Percentiles rank a stretch among this genome's conserved stretches.
Evolutionary conservation across 2,797 vertebrate genomes (phyloP).

Genomic region (Fistularia tabacaria): DNA sequence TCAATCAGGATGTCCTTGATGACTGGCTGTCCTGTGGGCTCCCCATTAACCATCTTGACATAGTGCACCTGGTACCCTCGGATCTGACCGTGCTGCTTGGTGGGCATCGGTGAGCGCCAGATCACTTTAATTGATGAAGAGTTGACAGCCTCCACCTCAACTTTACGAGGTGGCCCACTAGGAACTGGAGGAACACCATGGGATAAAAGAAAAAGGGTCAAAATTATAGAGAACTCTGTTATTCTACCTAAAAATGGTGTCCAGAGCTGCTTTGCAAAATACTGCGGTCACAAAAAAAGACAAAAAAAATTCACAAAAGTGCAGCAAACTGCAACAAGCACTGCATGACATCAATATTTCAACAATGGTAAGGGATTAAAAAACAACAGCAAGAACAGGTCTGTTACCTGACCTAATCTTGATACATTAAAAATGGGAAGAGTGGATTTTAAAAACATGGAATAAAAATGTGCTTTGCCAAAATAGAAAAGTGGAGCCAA

Average conservation of each 20-base stretch:
- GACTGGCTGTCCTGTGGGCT: slow-evolving; percentile 93
- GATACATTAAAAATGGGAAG: slow-evolving; percentile 94
- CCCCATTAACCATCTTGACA: slow-evolving; percentile 96
- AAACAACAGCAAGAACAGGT: slow-evolving; percentile 87
- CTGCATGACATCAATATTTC: slow-evolving; percentile 82
- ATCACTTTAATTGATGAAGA: slow-evolving; percentile 98
- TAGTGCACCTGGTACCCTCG: slow-evolving; percentile 99
- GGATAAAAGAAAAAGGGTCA: slow-evolving; percentile 89
- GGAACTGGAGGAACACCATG: slow-evolving; percentile 99
- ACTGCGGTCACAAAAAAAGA: slow-evolving; percentile 49
- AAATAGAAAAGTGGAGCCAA: slow-evolving; percentile 99
- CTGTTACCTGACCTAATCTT: slow-evolving; percentile 85
- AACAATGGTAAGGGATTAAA: slow-evolving; percentile 83
- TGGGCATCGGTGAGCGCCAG: slow-evolving; percentile 98
- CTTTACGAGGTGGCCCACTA: slow-evolving; percentile 99
- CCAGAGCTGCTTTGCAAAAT: slow-evolving; percentile 73
- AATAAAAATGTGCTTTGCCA: slow-evolving; percentile 94
- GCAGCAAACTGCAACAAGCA: slow-evolving; percentile 79
- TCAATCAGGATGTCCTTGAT: slow-evolving; percentile 98
- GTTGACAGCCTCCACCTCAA: slow-evolving; percentile 99
- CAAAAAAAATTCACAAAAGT: slow-evolving; percentile 75
- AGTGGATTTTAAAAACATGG: slow-evolving; percentile 93
- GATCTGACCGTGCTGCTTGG: slow-evolving; percentile 98
- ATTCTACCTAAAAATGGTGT: slow-evolving; percentile 45
- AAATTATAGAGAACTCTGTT: slow-evolving; percentile 81